A percentile compares a stretch with the other conserved stretches of the same genome.
Conservation (phyloP, 2,888 invertebrate species). For the Aproaerema taeniolella region DNA sequence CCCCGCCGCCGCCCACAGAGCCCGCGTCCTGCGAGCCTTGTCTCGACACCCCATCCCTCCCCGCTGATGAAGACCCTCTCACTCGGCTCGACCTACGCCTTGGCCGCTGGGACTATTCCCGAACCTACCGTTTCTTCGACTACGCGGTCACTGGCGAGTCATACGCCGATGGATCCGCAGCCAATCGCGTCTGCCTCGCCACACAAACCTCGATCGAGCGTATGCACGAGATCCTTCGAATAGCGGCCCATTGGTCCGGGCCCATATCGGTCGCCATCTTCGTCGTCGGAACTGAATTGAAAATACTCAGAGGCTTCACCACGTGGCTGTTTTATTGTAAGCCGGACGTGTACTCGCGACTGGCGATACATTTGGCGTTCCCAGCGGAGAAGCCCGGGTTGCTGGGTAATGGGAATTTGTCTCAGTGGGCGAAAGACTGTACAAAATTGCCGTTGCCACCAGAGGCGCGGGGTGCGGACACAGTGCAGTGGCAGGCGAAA, state of each 20-base stretch:
- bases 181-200: conserved; percentile 83
- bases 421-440: conserved; percentile 79
- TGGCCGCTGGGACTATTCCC: conserved; percentile 84
- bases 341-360: conserved; percentile 82
- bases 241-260: conserved; percentile 90
- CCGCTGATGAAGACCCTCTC: conserved; percentile 64
- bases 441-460: conserved; percentile 82
- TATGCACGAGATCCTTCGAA: conserved; percentile 85
- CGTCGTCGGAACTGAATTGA: conserved; percentile 87
- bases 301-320: conserved; percentile 83
- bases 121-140: conserved; percentile 84
- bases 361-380: conserved; percentile 86
- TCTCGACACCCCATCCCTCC: conserved; percentile 40
- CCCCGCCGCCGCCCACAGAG: conserved; percentile 24
- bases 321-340: conserved; percentile 87
- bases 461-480: conserved; percentile 78
- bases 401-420: conserved; percentile 75
- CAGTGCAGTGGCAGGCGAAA: conserved; percentile 83
- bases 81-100: conserved; percentile 80
- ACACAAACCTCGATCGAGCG: conserved; percentile 87
- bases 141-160: conserved; percentile 82
- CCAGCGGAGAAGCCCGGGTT: conserved; percentile 80
- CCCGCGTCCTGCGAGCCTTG: conserved; percentile 56
- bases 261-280: conserved; percentile 91
- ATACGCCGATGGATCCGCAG: conserved; percentile 78